Conservation (phyloP, 2,113 vertebrate species). For the Callipepla californica region DNA sequence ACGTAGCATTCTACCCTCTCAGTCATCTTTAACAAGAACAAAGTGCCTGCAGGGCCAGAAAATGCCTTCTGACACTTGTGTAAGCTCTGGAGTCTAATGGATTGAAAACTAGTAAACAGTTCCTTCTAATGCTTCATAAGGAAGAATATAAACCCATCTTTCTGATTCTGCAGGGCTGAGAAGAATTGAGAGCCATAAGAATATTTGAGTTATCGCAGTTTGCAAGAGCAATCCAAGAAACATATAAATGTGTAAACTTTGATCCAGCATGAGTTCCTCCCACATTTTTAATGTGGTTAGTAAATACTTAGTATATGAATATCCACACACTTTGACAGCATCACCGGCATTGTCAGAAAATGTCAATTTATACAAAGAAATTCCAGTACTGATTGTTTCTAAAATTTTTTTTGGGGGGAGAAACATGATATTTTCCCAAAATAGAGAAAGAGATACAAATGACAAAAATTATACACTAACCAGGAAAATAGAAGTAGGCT, state of each 20-base stretch:
- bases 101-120: constrained; percentile 10
- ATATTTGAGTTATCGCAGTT: neutral
- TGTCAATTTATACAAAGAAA: neutral
- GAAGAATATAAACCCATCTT: neutral
- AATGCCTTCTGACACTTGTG: constrained; percentile 47
- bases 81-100: constrained; percentile 7
- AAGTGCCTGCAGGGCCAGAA: constrained; percentile 33
- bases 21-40: constrained; percentile 31
- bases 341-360: neutral
- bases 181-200: neutral
- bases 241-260: neutral
- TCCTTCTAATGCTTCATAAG: neutral
- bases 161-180: neutral
- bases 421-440: neutral
- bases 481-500: neutral
- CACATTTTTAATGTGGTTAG: neutral
- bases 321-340: neutral
- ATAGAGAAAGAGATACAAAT: neutral
- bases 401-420: neutral
- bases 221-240: neutral
- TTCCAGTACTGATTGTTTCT: neutral
- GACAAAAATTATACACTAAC: neutral
- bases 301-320: neutral
- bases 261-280: neutral
- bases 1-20: neutral